Percentiles rank a stretch among this genome's conserved stretches.
Evolutionary conservation across 64 coral and sea anemone genomes (phyloP).

Genomic region (Dendrophyllia cribrosa): DNA sequence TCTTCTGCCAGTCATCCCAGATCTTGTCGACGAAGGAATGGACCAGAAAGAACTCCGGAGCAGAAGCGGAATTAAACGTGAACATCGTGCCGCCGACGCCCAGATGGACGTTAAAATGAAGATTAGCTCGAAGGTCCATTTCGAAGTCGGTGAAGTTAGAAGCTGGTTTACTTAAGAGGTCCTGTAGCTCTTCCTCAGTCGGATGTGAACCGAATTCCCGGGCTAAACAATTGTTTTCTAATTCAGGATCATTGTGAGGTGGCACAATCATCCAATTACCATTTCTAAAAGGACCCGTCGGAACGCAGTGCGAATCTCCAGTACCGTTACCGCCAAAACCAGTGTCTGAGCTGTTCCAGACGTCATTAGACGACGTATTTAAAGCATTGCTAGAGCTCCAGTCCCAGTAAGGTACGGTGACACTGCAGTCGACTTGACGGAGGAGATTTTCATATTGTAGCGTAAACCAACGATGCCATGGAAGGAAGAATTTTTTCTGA

Average conservation of each 20-base stretch:
- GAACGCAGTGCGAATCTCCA: constrained; percentile 34
- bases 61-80: constrained; percentile 38
- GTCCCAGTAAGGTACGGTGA: constrained; percentile 88
- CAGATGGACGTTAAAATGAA: constrained; percentile 24
- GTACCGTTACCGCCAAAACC: constrained; percentile 74
- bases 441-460: constrained; percentile 81
- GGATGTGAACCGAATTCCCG: constrained; percentile 60
- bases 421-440: constrained; percentile 62
- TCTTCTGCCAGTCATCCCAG: constrained; percentile 61
- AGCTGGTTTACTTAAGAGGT: constrained; percentile 19
- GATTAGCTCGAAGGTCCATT: constrained; percentile 34
- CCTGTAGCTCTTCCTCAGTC: constrained; percentile 48
- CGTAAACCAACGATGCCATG: constrained; percentile 78
- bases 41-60: constrained; percentile 64
- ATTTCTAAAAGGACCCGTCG: constrained; percentile 69
- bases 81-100: constrained; percentile 49
- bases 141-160: constrained; percentile 70
- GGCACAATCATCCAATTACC: constrained; percentile 55
- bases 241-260: neutral
- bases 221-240: neutral
- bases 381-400: constrained; percentile 80
- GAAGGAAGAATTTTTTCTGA: constrained; percentile 20
- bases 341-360: constrained; percentile 51
- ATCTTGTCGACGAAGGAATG: constrained; percentile 69
- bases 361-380: neutral